Evolutionary conservation across 2,888 invertebrate genomes (phyloP), one percentile per base, ranked within the genome.

Genomic region (Anthophora plumipes): DNA sequence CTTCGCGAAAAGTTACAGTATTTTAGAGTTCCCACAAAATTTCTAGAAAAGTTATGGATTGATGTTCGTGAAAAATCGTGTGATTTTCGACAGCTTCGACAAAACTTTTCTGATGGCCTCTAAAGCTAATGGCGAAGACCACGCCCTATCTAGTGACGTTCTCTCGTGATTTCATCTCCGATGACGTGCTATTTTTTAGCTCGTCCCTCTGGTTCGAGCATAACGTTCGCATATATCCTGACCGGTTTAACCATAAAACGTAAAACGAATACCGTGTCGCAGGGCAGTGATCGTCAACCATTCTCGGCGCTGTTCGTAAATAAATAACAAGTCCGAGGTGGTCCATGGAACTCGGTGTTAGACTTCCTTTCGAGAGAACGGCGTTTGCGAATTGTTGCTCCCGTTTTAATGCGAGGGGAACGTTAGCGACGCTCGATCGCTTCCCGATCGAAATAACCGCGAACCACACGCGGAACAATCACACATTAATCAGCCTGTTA

Each of bases 191-290:
- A 71, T 52, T 69, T 71, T 74, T 75, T 39, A 50, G n/a, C 66
- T n/a, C 59, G 31, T 37, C 75, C 46, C 52, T 8, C 54, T 57
- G 60, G 67, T 57, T 14, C 25, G n/a, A 50, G 25, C 64, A 61
- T 67, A 70, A 64, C 81, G 81, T 37, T 6, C 61, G 41, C 60
- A 59, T 69, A 64, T 39, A 54, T 71, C 43, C 48, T 39, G 68
- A 12, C 46, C 37, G 61, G 55, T 71, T 74, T 63, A 52, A 50
- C 66, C 77, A 41, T 77, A 82, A 82, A 83, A 68, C 73, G 73
- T 83, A 74, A 83, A 83, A 83, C 82, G 82, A 74, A 83, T 82
- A 63, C 59, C 77, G 60, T 82, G 82, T 83, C 43, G 25, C 68
- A 43, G 72, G 68, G 61, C 67, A 71, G 54, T 20, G 82, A 77